A percentile compares a stretch with the other conserved stretches of the same genome.
These are phyloP conservation scores for Nymphalis c-album DNA, from an alignment of 2,888 invertebrate genomes.

Conservation along the genomic window DNA sequence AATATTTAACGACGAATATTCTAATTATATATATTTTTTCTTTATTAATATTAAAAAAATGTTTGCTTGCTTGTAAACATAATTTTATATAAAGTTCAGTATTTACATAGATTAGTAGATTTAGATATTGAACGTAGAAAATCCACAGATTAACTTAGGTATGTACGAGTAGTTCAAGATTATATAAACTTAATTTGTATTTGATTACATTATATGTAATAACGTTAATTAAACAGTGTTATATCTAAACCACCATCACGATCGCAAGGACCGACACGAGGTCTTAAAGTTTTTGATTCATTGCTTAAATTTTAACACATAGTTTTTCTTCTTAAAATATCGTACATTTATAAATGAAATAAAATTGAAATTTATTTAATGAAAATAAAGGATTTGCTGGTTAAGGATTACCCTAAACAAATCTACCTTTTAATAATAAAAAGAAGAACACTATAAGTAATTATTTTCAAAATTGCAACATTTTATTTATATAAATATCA, in stretches of 20 bases:
- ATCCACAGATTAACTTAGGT: not conserved
- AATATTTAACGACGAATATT: constrained; percentile 13
- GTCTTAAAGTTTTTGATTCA: too few species aligned
- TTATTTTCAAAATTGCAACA: too few species aligned
- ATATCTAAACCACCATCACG: too few species aligned
- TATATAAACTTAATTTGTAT: not conserved
- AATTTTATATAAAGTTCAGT: constrained; percentile 9
- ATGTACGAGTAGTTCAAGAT: not conserved
- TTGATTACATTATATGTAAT: not conserved
- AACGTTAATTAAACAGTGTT: not conserved
- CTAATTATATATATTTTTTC: not conserved
- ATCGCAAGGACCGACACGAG: too few species aligned
- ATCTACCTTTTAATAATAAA: too few species aligned
- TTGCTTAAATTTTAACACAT: too few species aligned
- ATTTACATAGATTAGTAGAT: not conserved
- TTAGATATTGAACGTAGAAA: not conserved
- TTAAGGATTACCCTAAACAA: too few species aligned
- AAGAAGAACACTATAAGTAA: too few species aligned
- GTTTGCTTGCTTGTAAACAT: not conserved
- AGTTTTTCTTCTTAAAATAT: too few species aligned
- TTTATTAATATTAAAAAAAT: constrained; percentile 4
- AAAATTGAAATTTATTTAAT: not conserved
- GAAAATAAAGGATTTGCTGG: not conserved
- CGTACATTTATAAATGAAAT: too few species aligned
- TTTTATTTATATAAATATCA: not conserved